Conservation (phyloP, 2,113 vertebrate genomes). For the zebrafish (Danio rerio) region DNA sequence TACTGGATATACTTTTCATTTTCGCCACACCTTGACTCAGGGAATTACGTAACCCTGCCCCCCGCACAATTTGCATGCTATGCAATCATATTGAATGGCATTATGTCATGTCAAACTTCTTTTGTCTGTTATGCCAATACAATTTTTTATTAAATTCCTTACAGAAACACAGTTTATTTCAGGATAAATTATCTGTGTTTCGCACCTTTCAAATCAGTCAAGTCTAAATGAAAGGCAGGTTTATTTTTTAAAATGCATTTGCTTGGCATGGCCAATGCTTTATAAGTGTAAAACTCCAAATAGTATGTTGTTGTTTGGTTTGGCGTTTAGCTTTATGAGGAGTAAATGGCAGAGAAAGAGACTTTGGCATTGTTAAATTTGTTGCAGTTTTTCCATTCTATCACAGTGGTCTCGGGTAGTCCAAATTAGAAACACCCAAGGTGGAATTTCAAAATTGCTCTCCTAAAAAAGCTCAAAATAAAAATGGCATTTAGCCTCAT, state of each 20-base stretch:
- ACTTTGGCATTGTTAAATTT: conserved; percentile 24
- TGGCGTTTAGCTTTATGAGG: conserved; percentile 47
- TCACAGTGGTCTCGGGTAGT: background rate
- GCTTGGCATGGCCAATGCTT: conserved; percentile 47
- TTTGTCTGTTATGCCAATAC: background rate
- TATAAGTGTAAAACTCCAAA: conserved; percentile 58
- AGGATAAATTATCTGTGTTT: conserved; percentile 63
- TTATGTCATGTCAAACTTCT: background rate
- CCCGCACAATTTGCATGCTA: background rate
- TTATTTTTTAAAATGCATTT: conserved; percentile 59
- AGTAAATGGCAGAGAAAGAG: conserved; percentile 40
- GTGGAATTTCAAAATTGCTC: background rate
- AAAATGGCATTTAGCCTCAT: conserved; percentile 55
- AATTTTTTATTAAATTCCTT: conserved; percentile 11
- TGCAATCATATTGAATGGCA: background rate
- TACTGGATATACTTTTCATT: background rate
- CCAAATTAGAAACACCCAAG: background rate
- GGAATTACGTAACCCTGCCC: background rate
- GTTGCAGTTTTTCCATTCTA: background rate
- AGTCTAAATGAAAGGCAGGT: conserved; percentile 65
- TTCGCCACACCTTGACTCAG: conserved; percentile 8
- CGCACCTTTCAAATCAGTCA: conserved; percentile 66
- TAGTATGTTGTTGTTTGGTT: conserved; percentile 64
- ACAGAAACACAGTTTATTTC: conserved; percentile 29
- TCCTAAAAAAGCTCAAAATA: background rate